Evolutionary conservation across 2,113 vertebrate genomes (phyloP).

Genomic region (Atractosteus spatula): DNA sequence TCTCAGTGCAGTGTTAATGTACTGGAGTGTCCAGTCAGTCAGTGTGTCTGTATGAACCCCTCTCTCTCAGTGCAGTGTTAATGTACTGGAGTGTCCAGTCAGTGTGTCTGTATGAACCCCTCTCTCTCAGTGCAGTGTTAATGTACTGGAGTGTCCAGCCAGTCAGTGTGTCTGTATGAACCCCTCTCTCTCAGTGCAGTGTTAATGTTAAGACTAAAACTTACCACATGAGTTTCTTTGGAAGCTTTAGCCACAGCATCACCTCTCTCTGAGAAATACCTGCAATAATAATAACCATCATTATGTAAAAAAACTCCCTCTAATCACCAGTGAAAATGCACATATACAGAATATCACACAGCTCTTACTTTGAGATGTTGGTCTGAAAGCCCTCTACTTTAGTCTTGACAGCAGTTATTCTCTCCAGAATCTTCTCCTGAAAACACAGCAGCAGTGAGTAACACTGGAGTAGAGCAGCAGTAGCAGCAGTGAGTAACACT

Average conservation of each 20-base stretch:
- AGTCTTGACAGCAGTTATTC: constrained; percentile 78
- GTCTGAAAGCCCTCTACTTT: constrained; percentile 81
- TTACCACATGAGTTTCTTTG: constrained; percentile 86
- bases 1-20: too few relatives aligned
- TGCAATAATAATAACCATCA: constrained; percentile 28
- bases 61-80: too few relatives aligned
- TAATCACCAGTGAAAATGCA: not conserved
- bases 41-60: too few relatives aligned
- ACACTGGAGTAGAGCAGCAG: too few relatives aligned
- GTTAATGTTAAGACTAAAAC: constrained; percentile 25
- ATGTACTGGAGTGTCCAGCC: too few relatives aligned
- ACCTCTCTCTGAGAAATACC: constrained; percentile 79
- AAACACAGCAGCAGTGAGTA: not conserved
- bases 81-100: too few relatives aligned
- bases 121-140: too few relatives aligned
- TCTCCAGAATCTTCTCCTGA: constrained; percentile 84
- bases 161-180: too few relatives aligned
- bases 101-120: too few relatives aligned
- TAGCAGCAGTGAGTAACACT: too few relatives aligned
- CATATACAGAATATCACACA: not conserved
- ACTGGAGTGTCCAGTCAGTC: too few relatives aligned
- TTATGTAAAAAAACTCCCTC: not conserved
- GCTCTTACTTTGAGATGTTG: constrained; percentile 66
- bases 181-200: too few relatives aligned
- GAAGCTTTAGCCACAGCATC: constrained; percentile 87